Evolutionary conservation across 2,888 invertebrate genomes (phyloP).

Genomic region (Empis stercorea): DNA sequence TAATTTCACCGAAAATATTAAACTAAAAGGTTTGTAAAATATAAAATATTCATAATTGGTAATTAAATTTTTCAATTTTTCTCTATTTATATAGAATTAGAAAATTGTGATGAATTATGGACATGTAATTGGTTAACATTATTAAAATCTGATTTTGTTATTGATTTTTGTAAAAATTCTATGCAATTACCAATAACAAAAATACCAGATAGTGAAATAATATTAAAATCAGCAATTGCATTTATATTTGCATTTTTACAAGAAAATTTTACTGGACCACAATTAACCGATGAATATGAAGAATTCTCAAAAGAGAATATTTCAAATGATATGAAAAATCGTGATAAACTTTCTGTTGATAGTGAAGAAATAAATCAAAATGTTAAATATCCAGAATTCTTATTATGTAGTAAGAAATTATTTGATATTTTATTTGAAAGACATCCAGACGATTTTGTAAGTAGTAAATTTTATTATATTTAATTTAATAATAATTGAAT

Average conservation of each 20-base stretch:
- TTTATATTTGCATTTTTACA: conserved; percentile 62
- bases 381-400: conserved; percentile 41
- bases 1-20: conserved; percentile 18
- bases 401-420: conserved; percentile 33
- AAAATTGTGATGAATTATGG: conserved; percentile 21
- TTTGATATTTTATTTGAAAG: conserved; percentile 27
- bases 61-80: neutral
- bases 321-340: conserved; percentile 34
- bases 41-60: too few relatives aligned
- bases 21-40: conserved; percentile 2
- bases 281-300: conserved; percentile 34
- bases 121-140: conserved; percentile 18
- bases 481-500: neutral
- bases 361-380: conserved; percentile 57
- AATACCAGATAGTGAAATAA: too few relatives aligned
- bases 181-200: too few relatives aligned
- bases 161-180: too few relatives aligned
- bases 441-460: conserved; percentile 24
- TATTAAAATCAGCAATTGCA: conserved; percentile 42
- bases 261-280: conserved; percentile 70
- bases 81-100: conserved; percentile 17
- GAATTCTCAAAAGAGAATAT: conserved; percentile 28
- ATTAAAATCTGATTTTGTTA: too few relatives aligned
- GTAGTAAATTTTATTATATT: neutral
- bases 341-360: conserved; percentile 38